Evolutionary conservation across 2,888 invertebrate species (phyloP), one percentile per base, ranked within the genome.

Genomic region (Ormyrus thymus): DNA sequence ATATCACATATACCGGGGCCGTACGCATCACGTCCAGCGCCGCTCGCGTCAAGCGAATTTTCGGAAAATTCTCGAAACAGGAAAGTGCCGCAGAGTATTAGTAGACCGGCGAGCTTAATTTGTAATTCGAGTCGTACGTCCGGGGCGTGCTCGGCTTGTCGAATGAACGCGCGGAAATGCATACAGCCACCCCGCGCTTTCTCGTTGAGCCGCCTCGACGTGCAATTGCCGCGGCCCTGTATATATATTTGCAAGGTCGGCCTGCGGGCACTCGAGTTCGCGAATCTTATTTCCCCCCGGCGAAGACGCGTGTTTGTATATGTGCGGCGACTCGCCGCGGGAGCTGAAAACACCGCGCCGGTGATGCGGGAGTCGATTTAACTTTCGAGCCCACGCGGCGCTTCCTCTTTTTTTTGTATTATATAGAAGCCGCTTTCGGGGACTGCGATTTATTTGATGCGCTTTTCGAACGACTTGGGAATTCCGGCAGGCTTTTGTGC

Each of bases 111-210:
- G 9, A 11, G 56, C 62, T 74, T 74, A 78, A 78, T 78, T 73
- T 73, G 78, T 68, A 78, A 78, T 78, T 73, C 69, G 58, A 74
- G 62, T 9, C 56, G 55, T 45, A 50, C 7, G 13, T 68, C 59
- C 11, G 8, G 7, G 8, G 51, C 78, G 73, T 74, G 69, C 68
- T 11, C 7, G n/a, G 62, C 50, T 13, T 78, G 7, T 51, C 10
- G 13, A 46, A 51, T 7, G 7, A 7, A 29, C 55, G 10, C 15
- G 15, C 15, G 50, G 65, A 43, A 29, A 61, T 71, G 50, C 9
- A n/a, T 11, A 50, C 29, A 9, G 2, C n/a, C 7, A 15, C 9
- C 10, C 7, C 48, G 15, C 10, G 11, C 11, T 71, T 50, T 10
- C 53, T 1, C 9, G 51, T 51, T 4, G 1, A 51, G 50, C 50